These are phyloP conservation scores for Tenthredo scrophulariae DNA, from an alignment of 2,888 invertebrate species.

Conservation along the genomic window DNA sequence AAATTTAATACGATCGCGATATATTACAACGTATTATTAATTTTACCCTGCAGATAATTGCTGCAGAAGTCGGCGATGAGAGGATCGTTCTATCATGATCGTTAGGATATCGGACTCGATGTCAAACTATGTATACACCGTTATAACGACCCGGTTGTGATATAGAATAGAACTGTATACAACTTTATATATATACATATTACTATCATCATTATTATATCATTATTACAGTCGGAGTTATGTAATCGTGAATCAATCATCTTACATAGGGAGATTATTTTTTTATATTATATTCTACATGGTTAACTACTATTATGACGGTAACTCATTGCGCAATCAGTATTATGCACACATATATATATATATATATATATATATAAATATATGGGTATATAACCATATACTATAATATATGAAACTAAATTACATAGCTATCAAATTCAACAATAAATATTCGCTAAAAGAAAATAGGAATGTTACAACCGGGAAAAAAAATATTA, in stretches of 20 bases:
- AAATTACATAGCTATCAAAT: not conserved
- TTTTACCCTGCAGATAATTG: not conserved
- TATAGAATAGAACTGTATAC: not conserved
- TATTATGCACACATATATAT: not conserved
- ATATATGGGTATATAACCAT: not conserved
- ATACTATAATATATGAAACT: not conserved
- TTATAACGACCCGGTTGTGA: constrained; percentile 22
- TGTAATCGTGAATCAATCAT: not conserved
- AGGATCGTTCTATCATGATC: not conserved
- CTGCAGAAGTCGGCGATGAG: not conserved
- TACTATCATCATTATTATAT: not conserved
- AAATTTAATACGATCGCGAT: too few relatives aligned
- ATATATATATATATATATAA: not conserved
- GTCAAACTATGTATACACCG: not conserved
- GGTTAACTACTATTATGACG: not conserved
- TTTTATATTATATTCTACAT: not conserved
- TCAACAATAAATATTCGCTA: not conserved
- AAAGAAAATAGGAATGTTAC: not conserved
- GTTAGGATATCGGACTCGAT: not conserved
- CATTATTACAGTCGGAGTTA: not conserved
- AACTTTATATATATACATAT: not conserved
- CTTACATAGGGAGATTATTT: constrained; percentile 3
- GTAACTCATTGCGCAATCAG: not conserved
- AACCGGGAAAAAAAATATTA: constrained; percentile 1
- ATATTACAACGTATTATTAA: too few relatives aligned